Evolutionary conservation across 2,113 vertebrate genomes (phyloP).

Genomic region (Indri indri): DNA sequence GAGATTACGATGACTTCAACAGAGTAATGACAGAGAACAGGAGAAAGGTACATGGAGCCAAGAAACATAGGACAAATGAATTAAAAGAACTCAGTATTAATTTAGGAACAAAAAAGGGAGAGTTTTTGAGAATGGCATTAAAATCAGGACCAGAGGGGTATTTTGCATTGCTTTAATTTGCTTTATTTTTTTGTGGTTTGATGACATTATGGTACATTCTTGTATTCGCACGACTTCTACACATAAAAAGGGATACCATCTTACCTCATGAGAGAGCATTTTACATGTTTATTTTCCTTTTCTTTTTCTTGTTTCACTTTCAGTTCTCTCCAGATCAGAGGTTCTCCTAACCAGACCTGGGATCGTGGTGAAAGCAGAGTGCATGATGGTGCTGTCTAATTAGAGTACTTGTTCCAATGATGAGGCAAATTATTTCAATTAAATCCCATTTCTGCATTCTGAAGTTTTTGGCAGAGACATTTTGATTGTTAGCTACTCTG

Average conservation of each 20-base stretch:
- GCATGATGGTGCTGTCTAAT: background rate
- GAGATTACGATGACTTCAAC: background rate
- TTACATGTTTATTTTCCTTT: background rate
- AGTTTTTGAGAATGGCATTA: background rate
- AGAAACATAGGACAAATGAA: background rate
- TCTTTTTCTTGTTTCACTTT: background rate
- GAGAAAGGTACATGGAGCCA: background rate
- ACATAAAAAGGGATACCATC: background rate
- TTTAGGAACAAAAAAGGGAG: background rate
- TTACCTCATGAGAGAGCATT: background rate
- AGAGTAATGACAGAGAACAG: background rate
- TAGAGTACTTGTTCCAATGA: background rate
- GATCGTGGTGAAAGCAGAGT: background rate
- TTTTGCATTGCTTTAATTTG: background rate
- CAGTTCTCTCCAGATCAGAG: background rate
- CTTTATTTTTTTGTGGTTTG: background rate
- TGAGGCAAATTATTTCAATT: background rate
- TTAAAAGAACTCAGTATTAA: background rate
- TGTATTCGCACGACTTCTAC: background rate
- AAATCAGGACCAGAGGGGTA: background rate
- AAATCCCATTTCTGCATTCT: background rate
- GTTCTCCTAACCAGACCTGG: too few relatives aligned
- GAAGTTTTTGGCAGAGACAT: background rate
- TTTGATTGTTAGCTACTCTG: background rate
- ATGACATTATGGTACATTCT: background rate